Conservation (phyloP, 2,888 invertebrate species). For the Zygaena filipendulae region DNA sequence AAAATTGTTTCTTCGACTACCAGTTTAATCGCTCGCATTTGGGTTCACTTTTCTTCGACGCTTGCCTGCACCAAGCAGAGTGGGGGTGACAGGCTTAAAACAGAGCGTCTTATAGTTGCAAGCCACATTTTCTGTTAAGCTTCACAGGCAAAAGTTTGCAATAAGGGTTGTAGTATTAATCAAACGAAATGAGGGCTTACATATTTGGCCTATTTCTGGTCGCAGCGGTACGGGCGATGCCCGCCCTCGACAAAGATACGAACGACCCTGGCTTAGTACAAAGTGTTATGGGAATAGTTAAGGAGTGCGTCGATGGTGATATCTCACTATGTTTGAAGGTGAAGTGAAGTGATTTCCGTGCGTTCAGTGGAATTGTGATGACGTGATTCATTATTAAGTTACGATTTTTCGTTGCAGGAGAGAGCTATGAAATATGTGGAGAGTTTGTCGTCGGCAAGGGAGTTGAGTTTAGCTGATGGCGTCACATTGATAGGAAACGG, state of each 20-base stretch:
- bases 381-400: conserved; percentile 25
- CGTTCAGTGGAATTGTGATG: conserved; percentile 17
- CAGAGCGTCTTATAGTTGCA: conserved; percentile 43
- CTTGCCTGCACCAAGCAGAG: conserved; percentile 32
- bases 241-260: conserved; percentile 63
- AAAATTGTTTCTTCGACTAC: conserved; percentile 47
- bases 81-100: conserved; percentile 64
- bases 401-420: conserved; percentile 71
- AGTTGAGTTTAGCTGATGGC: conserved; percentile 70
- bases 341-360: conserved; percentile 26
- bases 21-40: conserved; percentile 52
- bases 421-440: conserved; percentile 78
- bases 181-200: conserved; percentile 53
- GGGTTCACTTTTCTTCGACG: conserved; percentile 54
- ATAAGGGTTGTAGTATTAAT: too few relatives aligned
- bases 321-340: conserved; percentile 80
- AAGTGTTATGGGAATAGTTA: conserved; percentile 72
- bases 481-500: conserved; percentile 62
- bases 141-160: conserved; percentile 50
- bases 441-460: conserved; percentile 56
- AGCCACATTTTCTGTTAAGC: conserved; percentile 56
- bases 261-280: conserved; percentile 45
- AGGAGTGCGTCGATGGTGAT: conserved; percentile 77
- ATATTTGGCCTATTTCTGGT: conserved; percentile 60
- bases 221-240: conserved; percentile 57